These are phyloP conservation scores for Bradypus variegatus DNA, from an alignment of 2,797 vertebrate genomes.

Conservation along the genomic window DNA sequence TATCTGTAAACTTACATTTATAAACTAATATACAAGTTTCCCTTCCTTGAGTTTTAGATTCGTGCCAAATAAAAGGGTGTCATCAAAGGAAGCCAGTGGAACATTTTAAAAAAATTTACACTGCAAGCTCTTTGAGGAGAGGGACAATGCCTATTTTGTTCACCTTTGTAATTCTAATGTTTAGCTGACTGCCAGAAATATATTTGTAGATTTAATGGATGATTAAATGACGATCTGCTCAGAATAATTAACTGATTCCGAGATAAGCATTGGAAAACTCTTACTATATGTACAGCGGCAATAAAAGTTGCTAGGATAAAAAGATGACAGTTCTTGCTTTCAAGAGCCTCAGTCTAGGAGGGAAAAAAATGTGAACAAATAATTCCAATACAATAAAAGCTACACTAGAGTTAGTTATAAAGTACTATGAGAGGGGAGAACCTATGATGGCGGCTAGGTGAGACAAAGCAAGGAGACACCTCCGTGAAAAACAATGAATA, in stretches of 20 bases:
- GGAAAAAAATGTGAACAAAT: conserved; percentile 5
- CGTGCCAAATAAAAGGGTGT: conserved; percentile 6
- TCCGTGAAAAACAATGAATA: no score
- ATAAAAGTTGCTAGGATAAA: conserved; percentile 12
- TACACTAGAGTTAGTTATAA: not conserved
- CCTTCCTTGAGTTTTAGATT: not conserved
- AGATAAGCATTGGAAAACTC: not conserved
- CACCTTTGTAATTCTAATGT: not conserved
- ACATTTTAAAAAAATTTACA: not conserved
- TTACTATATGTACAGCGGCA: not conserved
- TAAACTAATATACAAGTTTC: not conserved
- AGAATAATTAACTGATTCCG: conserved; percentile 5
- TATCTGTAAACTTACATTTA: not conserved
- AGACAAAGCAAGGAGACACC: no score
- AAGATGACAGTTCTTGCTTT: conserved; percentile 8
- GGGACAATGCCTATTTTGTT: not conserved
- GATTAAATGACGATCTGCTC: not conserved
- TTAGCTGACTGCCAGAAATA: not conserved
- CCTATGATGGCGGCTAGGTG: no score
- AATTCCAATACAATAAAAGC: not conserved
- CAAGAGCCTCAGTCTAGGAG: not conserved
- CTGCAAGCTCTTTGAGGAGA: not conserved
- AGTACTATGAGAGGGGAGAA: conserved; percentile 25
- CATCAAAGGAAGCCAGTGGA: not conserved
- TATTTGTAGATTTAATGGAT: not conserved